Conservation (phyloP, 2,888 invertebrate genomes). For the Ormia ochracea region DNA sequence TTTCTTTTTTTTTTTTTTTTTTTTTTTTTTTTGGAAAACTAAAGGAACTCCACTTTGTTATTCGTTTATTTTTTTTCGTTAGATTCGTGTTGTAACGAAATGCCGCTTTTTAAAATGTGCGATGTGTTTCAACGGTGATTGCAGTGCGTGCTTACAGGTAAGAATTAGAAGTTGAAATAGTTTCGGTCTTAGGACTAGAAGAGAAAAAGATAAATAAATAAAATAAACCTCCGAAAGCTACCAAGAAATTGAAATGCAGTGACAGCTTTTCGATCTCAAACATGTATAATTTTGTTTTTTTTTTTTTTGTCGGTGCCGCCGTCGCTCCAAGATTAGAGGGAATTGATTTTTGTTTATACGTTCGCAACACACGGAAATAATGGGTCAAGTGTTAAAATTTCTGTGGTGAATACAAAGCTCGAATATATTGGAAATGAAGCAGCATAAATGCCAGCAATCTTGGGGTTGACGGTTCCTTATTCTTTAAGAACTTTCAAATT, state of each 20-base stretch:
- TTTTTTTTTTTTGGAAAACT: constrained; percentile 28
- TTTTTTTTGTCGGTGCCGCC: not conserved
- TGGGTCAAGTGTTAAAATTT: too few species aligned
- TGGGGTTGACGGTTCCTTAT: too few species aligned
- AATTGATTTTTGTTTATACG: not conserved
- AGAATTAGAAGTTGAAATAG: constrained; percentile 22
- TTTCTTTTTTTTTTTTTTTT: not conserved
- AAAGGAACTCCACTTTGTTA: not conserved
- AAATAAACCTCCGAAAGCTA: constrained; percentile 32
- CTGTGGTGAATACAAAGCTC: too few species aligned
- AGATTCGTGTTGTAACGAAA: constrained; percentile 26
- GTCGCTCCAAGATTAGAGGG: not conserved
- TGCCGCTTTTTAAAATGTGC: constrained; percentile 44
- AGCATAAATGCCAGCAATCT: too few species aligned
- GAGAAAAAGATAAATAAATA: not conserved
- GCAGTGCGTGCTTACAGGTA: constrained; percentile 2
- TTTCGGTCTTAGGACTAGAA: constrained; percentile 15
- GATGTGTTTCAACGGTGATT: constrained; percentile 16
- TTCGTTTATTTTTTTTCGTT: not conserved
- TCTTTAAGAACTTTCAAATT: too few species aligned
- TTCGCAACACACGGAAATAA: not conserved
- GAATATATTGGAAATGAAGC: too few species aligned
- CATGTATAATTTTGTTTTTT: not conserved
- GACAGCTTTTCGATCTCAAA: constrained; percentile 47
- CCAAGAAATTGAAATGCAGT: constrained; percentile 43